Evolutionary conservation across 2,797 vertebrate species (phyloP).

Genomic region (Ambastaia sidthimunki): DNA sequence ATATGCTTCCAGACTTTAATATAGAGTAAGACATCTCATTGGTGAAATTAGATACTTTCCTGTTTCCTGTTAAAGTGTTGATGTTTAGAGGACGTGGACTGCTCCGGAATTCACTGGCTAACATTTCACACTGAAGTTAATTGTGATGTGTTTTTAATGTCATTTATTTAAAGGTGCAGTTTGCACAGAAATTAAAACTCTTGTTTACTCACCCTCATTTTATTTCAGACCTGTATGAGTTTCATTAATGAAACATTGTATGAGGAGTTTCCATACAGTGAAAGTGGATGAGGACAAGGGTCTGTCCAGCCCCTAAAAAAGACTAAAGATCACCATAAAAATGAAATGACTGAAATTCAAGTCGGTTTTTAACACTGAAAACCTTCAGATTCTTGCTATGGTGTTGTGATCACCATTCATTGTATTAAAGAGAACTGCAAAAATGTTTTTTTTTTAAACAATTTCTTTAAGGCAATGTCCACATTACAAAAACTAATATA

Average conservation of each 20-base stretch:
- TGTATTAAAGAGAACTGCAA: too few relatives aligned
- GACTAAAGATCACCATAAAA: neutral
- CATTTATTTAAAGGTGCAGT: neutral
- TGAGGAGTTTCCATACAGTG: neutral
- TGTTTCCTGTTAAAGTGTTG: conserved; percentile 27
- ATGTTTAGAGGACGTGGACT: conserved; percentile 18
- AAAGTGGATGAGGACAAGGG: neutral
- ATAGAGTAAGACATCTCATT: conserved; percentile 71
- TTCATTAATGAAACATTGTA: neutral
- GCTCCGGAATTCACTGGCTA: neutral
- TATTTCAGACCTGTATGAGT: neutral
- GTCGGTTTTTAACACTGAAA: neutral
- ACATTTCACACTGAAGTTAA: neutral
- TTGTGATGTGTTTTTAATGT: neutral
- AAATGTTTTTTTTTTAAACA: too few relatives aligned
- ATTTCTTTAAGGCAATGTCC: neutral
- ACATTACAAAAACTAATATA: neutral
- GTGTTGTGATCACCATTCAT: too few relatives aligned
- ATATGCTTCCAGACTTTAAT: conserved; percentile 61
- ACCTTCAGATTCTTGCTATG: neutral
- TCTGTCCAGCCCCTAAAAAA: neutral
- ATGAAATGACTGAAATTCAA: neutral
- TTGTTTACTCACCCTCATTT: neutral
- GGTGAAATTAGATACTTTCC: conserved; percentile 79
- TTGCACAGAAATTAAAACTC: neutral